These are phyloP conservation scores for Perccottus glenii DNA, from an alignment of 2,113 vertebrate genomes.

Conservation along the genomic window DNA sequence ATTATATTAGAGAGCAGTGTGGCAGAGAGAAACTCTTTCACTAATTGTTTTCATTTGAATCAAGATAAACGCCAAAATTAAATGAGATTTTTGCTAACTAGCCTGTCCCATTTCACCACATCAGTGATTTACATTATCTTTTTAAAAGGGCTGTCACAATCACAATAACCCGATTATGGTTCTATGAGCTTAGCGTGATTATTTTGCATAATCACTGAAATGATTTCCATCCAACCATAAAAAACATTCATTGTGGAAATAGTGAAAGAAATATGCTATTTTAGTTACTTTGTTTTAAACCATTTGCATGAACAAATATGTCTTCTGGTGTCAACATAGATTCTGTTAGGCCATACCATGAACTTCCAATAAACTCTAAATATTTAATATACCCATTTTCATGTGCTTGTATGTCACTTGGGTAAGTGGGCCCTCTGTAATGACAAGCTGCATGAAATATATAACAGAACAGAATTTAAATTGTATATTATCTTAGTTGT, in stretches of 20 bases:
- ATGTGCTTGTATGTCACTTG: no score
- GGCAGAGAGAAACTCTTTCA: background rate
- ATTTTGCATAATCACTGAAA: slow-evolving; percentile 7
- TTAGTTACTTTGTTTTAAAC: background rate
- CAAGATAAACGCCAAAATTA: background rate
- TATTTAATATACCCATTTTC: no score
- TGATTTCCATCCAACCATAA: background rate
- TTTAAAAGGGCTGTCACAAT: slow-evolving; percentile 7
- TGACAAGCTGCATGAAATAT: no score
- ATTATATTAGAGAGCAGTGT: background rate
- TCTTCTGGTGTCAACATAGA: background rate
- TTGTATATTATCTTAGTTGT: no score
- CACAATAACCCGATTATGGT: slow-evolving; percentile 7
- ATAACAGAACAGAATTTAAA: no score
- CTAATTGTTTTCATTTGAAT: background rate
- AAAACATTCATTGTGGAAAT: background rate
- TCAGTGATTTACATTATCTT: slow-evolving; percentile 2
- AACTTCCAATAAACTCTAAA: background rate
- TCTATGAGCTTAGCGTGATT: background rate
- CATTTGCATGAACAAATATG: background rate
- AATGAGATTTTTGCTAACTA: background rate
- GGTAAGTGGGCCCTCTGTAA: no score
- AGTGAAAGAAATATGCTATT: background rate
- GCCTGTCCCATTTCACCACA: background rate
- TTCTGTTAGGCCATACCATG: background rate